Percentiles rank a stretch among this genome's conserved stretches.
These are phyloP conservation scores for Synanceia verrucosa DNA, from an alignment of 2,797 vertebrate genomes.

Conservation along the genomic window DNA sequence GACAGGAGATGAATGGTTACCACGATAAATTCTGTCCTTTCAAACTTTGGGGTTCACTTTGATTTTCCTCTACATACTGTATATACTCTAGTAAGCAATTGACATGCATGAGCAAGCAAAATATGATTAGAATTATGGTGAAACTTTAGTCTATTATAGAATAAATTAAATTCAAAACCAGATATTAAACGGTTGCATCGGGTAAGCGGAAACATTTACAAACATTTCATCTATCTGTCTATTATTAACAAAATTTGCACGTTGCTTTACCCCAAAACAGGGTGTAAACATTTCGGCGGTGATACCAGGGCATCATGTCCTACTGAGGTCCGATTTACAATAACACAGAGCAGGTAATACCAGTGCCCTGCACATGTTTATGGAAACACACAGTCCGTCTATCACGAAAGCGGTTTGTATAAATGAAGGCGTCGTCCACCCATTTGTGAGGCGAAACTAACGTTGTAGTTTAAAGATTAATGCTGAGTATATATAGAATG, in stretches of 20 bases:
- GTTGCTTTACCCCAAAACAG: neutral
- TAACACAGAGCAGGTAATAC: neutral
- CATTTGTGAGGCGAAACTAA: constrained; percentile 37
- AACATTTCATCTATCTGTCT: neutral
- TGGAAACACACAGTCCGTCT: constrained; percentile 11
- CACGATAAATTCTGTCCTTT: neutral
- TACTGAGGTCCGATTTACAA: neutral
- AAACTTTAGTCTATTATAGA: neutral
- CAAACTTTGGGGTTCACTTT: neutral
- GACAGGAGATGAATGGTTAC: neutral
- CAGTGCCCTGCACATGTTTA: neutral
- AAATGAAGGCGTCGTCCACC: constrained; percentile 78
- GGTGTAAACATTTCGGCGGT: neutral
- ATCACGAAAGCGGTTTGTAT: constrained; percentile 44
- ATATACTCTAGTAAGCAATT: neutral
- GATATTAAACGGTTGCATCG: neutral
- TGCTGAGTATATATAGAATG: neutral
- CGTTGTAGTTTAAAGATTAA: neutral
- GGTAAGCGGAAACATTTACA: neutral
- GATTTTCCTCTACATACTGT: neutral
- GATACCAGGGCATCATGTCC: constrained; percentile 1
- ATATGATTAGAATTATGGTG: neutral
- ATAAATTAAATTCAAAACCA: neutral
- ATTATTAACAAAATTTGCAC: neutral
- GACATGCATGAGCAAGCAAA: neutral